phyloP scores from a whole-genome alignment of 1,140 invertebrate species.

The Pissodes strobi region DNA sequence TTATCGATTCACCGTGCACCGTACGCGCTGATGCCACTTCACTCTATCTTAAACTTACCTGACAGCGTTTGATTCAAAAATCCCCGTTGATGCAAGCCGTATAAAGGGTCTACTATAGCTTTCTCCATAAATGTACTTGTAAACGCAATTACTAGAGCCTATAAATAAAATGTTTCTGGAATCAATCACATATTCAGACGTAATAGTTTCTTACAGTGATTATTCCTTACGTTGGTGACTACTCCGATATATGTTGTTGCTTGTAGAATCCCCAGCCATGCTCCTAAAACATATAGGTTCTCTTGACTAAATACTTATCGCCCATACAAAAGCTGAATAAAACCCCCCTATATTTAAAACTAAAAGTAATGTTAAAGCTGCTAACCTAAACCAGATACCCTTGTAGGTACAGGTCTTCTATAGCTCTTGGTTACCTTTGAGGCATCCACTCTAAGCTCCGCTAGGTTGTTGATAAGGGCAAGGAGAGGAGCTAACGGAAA shows the following conservation, averaged over 20 bases:
- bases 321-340: not conserved
- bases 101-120: constrained; percentile 69
- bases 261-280: constrained; percentile 60
- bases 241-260: constrained; percentile 42
- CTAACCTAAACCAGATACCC: constrained; percentile 66
- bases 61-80: constrained; percentile 80
- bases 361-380: not conserved
- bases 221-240: constrained; percentile 41
- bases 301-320: not conserved
- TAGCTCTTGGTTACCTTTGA: constrained; percentile 75
- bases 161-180: constrained; percentile 45
- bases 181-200: not conserved
- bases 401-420: constrained; percentile 69
- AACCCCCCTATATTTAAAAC: not conserved
- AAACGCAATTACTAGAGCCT: constrained; percentile 98
- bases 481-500: constrained; percentile 81
- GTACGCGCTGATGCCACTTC: too few species aligned
- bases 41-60: constrained; percentile 17
- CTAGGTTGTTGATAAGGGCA: constrained; percentile 79
- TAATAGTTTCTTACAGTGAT: too few species aligned
- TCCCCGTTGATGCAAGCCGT: constrained; percentile 62
- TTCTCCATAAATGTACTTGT: constrained; percentile 90
- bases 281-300: constrained; percentile 61
- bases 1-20: too few species aligned
- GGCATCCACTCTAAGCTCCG: constrained; percentile 78